Evolutionary conservation across 2,113 vertebrate species (phyloP), one percentile per base, ranked within the genome.

Genomic region (Pelvicachromis taeniatus): DNA sequence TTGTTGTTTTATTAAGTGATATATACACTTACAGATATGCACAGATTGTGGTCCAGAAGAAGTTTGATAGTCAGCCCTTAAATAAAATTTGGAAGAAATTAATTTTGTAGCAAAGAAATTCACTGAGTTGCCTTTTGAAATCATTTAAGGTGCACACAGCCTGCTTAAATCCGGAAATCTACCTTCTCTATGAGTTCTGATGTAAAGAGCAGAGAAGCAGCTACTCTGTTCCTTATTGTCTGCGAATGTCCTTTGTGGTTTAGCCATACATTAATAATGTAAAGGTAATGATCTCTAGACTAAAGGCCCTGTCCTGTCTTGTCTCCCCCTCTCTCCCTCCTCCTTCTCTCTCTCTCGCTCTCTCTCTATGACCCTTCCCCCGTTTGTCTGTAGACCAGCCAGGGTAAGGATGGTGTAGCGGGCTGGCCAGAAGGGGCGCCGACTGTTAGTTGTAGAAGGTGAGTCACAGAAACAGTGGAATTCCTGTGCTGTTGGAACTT

Each of bases 211-310:
- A 89, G 79, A 87, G 86, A 85, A 54, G 80, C 81, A 88, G 85
- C 86, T 84, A 63, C 81, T 87, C 78, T 92, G 80, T 86, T 84
- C 88, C 89, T 94, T 91, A 89, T 88, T 92, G 90, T 91, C 93
- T 93, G 91, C 84, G 87, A 91, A 90, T 90, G 94, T 94, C 95
- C 95, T 96, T 91, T 95, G 95, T 94, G 95, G 95, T 96, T 95
- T 95, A 88, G 89, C 93, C 91, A 91, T 95, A 95, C 93, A 95
- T 95, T 94, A 95, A 96, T 96, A 95, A 96, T 96, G 94, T 95
- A 96, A 95, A 95, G 91, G 95, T 95, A 96, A 95, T 93, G 94
- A 96, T 95, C 95, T 94, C 94, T 88, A 91, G 94, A 95, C 95
- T 95, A 95, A 96, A 95, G 95, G 94, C 91, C 93, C 92, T 92